A percentile compares a stretch with the other conserved stretches of the same genome.
These are phyloP conservation scores for Tetragonisca angustula DNA, from an alignment of 2,888 invertebrate genomes.

Conservation along the genomic window DNA sequence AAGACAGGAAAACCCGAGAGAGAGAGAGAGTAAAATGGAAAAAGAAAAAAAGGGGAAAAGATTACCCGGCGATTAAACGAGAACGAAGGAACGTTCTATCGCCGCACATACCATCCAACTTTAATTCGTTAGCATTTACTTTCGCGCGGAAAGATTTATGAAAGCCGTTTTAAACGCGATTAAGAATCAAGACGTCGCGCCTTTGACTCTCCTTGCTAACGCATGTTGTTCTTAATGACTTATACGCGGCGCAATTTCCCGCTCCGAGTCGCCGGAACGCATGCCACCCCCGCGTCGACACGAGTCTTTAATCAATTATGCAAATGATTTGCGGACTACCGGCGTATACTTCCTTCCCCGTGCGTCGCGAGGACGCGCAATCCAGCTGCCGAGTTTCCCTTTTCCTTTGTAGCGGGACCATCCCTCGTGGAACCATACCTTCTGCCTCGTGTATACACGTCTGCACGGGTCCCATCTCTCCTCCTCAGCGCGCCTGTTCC, in stretches of 20 bases:
- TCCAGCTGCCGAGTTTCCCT: conserved; percentile 39
- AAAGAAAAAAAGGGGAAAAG: too few relatives aligned
- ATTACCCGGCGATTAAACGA: not conserved
- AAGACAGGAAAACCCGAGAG: not conserved
- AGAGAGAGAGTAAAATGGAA: too few relatives aligned
- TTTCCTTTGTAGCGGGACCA: conserved; percentile 55
- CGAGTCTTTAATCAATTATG: conserved; percentile 84
- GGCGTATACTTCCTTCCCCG: conserved; percentile 49
- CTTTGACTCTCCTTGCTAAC: conserved; percentile 49
- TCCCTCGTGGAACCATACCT: conserved; percentile 28
- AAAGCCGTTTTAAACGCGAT: conserved; percentile 38
- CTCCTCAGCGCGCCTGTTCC: too few relatives aligned
- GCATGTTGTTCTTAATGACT: conserved; percentile 57
- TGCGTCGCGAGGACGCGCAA: conserved; percentile 51
- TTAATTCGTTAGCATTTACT: conserved; percentile 14
- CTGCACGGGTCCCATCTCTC: not conserved
- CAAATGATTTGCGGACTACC: conserved; percentile 78
- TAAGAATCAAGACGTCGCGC: conserved; percentile 48
- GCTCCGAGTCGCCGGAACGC: conserved; percentile 24
- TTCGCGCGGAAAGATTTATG: conserved; percentile 28
- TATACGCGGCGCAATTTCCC: conserved; percentile 54
- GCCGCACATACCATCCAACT: not conserved
- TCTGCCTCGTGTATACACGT: conserved; percentile 10
- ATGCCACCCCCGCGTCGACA: conserved; percentile 39
- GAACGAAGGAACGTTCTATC: not conserved